Conservation (phyloP, 1,140 invertebrate genomes). For the Anastrepha obliqua region DNA sequence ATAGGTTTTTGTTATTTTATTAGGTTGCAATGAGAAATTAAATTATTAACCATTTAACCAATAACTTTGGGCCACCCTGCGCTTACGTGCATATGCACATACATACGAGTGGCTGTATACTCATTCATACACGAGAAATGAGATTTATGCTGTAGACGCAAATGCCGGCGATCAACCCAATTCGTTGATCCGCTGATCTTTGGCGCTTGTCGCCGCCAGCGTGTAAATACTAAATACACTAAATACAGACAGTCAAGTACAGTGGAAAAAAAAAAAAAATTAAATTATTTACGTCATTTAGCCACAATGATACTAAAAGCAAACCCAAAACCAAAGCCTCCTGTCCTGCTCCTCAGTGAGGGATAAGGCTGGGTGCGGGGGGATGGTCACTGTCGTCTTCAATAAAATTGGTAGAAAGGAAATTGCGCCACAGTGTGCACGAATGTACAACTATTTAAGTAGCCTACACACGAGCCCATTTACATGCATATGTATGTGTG, state of each 20-base stretch:
- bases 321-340: not conserved
- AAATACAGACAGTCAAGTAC: not conserved
- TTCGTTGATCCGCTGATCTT: conserved; percentile 14
- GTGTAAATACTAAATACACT: conserved; percentile 25
- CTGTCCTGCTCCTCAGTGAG: too few species aligned
- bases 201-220: conserved; percentile 2
- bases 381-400: not conserved
- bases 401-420: not conserved
- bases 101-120: too few species aligned
- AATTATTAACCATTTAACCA: too few species aligned
- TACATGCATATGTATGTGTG: not conserved
- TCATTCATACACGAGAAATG: not conserved
- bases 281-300: conserved; percentile 38
- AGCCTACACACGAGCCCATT: too few species aligned
- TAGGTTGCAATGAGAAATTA: too few species aligned
- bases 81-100: too few species aligned
- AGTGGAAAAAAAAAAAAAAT: not conserved
- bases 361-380: not conserved
- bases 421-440: conserved; percentile 4
- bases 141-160: not conserved
- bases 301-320: not conserved
- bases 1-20: too few species aligned
- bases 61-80: too few species aligned
- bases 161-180: not conserved
- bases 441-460: not conserved